Evolutionary conservation across 37 sponge, comb jelly and placozoan species (phyloP).

Genomic region (Tethya wilhelma): DNA sequence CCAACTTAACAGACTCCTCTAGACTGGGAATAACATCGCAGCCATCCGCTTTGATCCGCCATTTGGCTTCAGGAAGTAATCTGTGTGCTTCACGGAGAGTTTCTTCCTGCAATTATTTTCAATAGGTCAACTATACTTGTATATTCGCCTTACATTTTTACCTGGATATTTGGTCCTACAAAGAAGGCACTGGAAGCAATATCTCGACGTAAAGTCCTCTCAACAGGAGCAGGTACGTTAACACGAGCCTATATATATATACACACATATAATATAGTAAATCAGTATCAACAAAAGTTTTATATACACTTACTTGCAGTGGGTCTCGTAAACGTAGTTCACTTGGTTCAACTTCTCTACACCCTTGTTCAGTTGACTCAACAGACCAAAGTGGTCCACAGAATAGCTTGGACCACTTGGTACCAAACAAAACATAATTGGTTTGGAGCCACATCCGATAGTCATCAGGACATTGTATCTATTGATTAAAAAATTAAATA

Average conservation of each 20-base stretch:
- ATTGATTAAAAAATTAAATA: background rate
- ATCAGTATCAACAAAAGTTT: too few species aligned
- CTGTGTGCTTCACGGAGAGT: constrained; percentile 14
- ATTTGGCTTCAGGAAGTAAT: constrained; percentile 4
- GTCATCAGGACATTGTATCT: constrained; percentile 19
- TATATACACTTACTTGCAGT: background rate
- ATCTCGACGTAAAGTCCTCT: constrained; percentile 2
- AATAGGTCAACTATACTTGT: background rate
- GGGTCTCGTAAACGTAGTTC: background rate
- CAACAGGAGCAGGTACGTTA: too few species aligned
- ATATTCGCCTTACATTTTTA: background rate
- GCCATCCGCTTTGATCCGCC: constrained; percentile 51
- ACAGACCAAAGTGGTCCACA: constrained; percentile 24
- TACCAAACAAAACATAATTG: constrained; percentile 37
- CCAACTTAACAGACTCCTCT: constrained; percentile 4
- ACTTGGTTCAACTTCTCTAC: background rate
- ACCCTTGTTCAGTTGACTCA: constrained; percentile 7
- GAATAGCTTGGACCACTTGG: too few species aligned
- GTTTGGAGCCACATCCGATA: constrained; percentile 26
- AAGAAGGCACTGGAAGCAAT: constrained; percentile 13
- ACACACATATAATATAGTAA: too few species aligned
- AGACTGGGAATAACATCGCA: constrained; percentile 6
- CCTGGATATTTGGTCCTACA: constrained; percentile 6
- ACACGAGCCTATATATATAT: too few species aligned
- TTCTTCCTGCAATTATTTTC: background rate